Evolutionary conservation across 2,888 invertebrate genomes (phyloP).

Genomic region (Acleris cristana): DNA sequence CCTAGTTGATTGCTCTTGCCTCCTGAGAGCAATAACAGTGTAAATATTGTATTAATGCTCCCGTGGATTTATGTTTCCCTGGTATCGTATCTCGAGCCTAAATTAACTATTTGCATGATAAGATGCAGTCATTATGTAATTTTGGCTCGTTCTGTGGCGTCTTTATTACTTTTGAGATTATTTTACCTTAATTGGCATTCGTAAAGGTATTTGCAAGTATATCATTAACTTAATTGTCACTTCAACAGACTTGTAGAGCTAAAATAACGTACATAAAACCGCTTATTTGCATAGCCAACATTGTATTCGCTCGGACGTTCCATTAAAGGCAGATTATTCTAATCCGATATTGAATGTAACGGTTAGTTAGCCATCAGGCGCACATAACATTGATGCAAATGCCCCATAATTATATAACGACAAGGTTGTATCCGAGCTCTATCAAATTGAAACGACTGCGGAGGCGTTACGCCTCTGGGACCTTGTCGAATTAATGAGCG

Average conservation of each 20-base stretch:
- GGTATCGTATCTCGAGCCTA: conserved; percentile 33
- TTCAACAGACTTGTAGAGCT: neutral
- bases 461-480: conserved; percentile 52
- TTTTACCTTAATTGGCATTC: neutral
- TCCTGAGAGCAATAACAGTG: conserved; percentile 58
- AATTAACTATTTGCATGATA: conserved; percentile 43
- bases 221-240: neutral
- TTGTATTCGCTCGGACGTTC: conserved; percentile 19
- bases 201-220: neutral
- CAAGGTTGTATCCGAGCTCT: conserved; percentile 61
- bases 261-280: conserved; percentile 1
- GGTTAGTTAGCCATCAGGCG: conserved; percentile 61
- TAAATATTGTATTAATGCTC: conserved; percentile 66
- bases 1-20: conserved; percentile 44
- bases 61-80: conserved; percentile 44
- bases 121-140: conserved; percentile 36
- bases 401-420: conserved; percentile 65
- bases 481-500: conserved; percentile 61
- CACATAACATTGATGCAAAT: conserved; percentile 74
- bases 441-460: conserved; percentile 61
- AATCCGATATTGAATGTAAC: conserved; percentile 67
- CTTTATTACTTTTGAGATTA: conserved; percentile 32
- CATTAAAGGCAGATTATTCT: conserved; percentile 52
- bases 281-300: conserved; percentile 10
- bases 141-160: conserved; percentile 35